Evolutionary conservation across 1,140 invertebrate species (phyloP), one percentile per base, ranked within the genome.

Genomic region (Zaprionus ornatus): DNA sequence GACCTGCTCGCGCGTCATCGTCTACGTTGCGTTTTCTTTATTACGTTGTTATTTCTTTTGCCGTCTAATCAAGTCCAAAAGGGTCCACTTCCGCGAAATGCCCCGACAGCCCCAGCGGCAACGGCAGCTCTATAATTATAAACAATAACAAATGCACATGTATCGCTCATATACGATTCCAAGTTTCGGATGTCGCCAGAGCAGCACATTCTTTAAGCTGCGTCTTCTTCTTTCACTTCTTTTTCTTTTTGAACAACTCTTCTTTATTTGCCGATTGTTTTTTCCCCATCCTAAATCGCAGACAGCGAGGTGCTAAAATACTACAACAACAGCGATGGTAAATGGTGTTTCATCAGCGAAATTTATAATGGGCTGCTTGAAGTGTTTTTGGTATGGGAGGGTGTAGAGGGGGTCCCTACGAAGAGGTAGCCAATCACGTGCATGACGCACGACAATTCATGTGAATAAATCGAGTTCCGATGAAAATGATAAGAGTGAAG

Each of bases 371-470:
- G 52, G 7, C n/a, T 45, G 40, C 40, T 17, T 17, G 7, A 17
- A 45, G 40, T 17, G 40, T 3, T 45, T 45, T 45, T 9, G 35
- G 35, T 13, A 37, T 37, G 35, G 40, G n/a, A 45, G 40, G n/a
- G 40, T 17, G n/a, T 40, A 40, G 52, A 25, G 52, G 52, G 45
- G 1, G 21, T 21, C 48, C 21, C 10, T 54, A 5, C 23, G 25
- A 80, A 72, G 70, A 55, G 75, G 15, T 45, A 15, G n/a, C 40
- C 54, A 72, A 82, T 86, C 82, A 85, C 82, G 82, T 85, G 82
- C 69, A 75, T 82, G 82, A 81, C 82, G 82, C 82, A 86, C 74
- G 69, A 54, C 42, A 29, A 27, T 59, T 40, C 50, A 48, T 45
- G 57, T 35, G 61, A 74, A 62, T 62, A 21, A 23, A 66, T 12